These are phyloP conservation scores for Acanthococcus lagerstroemiae DNA, from an alignment of 2,888 invertebrate genomes.

Conservation along the genomic window DNA sequence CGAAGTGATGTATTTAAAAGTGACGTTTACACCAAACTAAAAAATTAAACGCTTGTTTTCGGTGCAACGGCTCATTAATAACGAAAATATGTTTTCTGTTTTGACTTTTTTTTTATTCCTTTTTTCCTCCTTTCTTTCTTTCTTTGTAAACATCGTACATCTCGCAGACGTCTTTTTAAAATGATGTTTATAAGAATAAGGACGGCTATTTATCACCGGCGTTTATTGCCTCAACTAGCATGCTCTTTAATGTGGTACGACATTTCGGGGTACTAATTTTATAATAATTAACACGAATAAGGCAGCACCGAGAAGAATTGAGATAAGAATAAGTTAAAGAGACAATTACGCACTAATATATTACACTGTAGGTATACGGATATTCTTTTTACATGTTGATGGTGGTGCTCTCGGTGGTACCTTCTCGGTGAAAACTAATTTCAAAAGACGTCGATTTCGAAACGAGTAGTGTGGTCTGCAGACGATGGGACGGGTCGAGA, in stretches of 20 bases:
- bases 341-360: slow-evolving; percentile 22
- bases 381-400: no score
- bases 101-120: slow-evolving; percentile 10
- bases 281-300: slow-evolving; percentile 27
- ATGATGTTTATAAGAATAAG: slow-evolving; percentile 20
- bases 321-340: slow-evolving; percentile 8
- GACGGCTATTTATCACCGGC: slow-evolving; percentile 25
- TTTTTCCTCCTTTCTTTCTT: background rate
- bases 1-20: slow-evolving; percentile 27
- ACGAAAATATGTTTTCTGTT: slow-evolving; percentile 29
- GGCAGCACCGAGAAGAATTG: slow-evolving; percentile 4
- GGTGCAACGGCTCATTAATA: slow-evolving; percentile 31
- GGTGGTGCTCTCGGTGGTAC: no score
- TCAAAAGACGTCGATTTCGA: no score
- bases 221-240: slow-evolving; percentile 1
- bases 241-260: slow-evolving; percentile 14
- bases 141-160: slow-evolving; percentile 16
- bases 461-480: no score
- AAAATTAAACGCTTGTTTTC: slow-evolving; percentile 30
- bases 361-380: no score
- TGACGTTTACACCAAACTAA: slow-evolving; percentile 29
- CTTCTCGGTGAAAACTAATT: no score
- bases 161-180: slow-evolving; percentile 16
- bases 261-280: slow-evolving; percentile 24
- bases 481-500: no score